Percentiles rank a stretch among this genome's conserved stretches.
phyloP scores from a whole-genome alignment of 2,888 invertebrate genomes.

The Phengaris arion region DNA sequence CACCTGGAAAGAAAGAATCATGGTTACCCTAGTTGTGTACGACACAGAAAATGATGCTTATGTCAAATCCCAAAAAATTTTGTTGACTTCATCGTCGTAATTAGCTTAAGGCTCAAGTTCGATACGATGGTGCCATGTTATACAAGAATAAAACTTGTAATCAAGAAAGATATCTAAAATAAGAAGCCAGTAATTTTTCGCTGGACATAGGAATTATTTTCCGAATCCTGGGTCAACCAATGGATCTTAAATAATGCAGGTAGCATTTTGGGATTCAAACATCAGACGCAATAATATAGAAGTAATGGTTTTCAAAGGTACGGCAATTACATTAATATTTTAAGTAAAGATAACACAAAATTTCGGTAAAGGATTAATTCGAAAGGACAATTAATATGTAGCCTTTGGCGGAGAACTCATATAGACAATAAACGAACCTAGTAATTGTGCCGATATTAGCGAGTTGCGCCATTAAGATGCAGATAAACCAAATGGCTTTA shows the following conservation, averaged over 20 bases:
- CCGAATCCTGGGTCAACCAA: background rate
- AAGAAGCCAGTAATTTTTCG: background rate
- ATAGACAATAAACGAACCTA: conserved; percentile 55
- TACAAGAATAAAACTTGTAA: no score
- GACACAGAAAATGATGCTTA: no score
- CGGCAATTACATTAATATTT: background rate
- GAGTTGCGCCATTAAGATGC: conserved; percentile 66
- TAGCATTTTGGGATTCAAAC: background rate
- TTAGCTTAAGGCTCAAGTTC: no score
- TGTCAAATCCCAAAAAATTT: no score
- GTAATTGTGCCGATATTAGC: conserved; percentile 67
- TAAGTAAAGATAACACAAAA: background rate
- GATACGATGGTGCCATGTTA: no score
- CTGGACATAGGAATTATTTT: background rate
- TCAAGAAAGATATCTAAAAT: background rate
- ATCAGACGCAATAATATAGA: background rate
- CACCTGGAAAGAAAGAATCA: conserved; percentile 82
- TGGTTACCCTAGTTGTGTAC: background rate
- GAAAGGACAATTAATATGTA: conserved; percentile 66
- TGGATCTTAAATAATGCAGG: background rate
- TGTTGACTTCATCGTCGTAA: no score
- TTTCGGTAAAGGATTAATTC: conserved; percentile 55
- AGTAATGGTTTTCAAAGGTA: background rate
- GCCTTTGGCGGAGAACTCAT: conserved; percentile 57
- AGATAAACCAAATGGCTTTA: conserved; percentile 61